Evolutionary conservation across 2,797 vertebrate species (phyloP), one percentile per base, ranked within the genome.

Genomic region (Orestias chungarensis): DNA sequence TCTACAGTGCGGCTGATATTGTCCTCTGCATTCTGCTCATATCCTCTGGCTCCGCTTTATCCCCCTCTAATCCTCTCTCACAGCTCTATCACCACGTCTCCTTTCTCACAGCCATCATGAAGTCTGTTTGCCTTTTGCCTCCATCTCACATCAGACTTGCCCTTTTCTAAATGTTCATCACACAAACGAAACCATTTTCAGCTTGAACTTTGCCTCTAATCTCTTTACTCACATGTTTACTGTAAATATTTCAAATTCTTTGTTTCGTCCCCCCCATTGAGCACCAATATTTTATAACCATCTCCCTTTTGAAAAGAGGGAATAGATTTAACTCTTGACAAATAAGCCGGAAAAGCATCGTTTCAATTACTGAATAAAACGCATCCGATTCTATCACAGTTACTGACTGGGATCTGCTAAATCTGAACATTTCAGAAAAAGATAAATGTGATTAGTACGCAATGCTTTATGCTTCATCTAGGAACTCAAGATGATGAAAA

Each of bases 51-150:
- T n/a, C 15, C 8, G 42, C 81, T 73, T 82, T 35, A 85, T 81
- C 78, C 86, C 50, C 73, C 66, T n/a, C n/a, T 89, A 86, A 89
- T 89, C 79, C 81, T 46, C 80, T 68, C 65, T 84, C 76, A 76
- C 83, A 59, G 76, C 71, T 66, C 70, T 71, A 55, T 27, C 70
- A 57, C 66, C 11, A 40, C 0, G 6, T 14, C 54, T 71, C 66
- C 65, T 57, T 31, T 70, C 76, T 73, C 70, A 75, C 67, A 25
- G 47, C 78, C 50, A 31, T 73, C 42, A 12, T 29, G 43, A 25
- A 14, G 1, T 52, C 75, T 47, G 52, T 69, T 59, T 75, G 76
- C 66, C 73, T 64, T 83, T 74, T 78, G 80, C 75, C 59, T 73
- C 47, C 0, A 42, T 62, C 75, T 83, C 61, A 76, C 75, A 79